Base-by-base conservation (phyloP, 1,140 invertebrate species). In the Drosophila melanica region DNA sequence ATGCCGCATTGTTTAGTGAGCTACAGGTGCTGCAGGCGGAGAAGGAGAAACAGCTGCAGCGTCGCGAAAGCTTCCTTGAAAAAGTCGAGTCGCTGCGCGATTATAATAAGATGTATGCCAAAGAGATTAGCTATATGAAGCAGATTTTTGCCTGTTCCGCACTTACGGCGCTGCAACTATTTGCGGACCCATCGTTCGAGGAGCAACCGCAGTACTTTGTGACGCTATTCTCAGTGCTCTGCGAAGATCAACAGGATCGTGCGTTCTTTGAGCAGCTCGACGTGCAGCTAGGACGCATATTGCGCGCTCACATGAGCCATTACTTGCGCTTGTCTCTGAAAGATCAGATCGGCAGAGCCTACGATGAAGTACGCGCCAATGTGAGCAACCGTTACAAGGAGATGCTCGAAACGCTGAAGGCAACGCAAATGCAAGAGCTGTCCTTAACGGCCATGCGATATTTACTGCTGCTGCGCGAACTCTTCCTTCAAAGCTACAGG, bases 111-210 rank as follows among this genome's bases (percentile, higher is more conserved):
- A 57, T 55, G 23, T 47, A 53, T 8, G 44, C 58, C 12, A 70
- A 72, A 18, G 63, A 89, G 20, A 44, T 67, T 0, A 37, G 20
- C 18, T 68, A 51, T 14, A 18, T 79, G 2, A 87, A 84, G 48
- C 47, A 74, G 16, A 58, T 75, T 2, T 75, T 89, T 8, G 48
- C 33, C 16, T 63, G 53, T 35, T 63, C 73, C 3, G 37, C 69
- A 0, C 30, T 71, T 2, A 69, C 53, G 3, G 51, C 77, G 0
- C 39, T 75, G 0, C 60, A 87, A n/a, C 16, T 60, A 3, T 53
- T 86, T 1, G 41, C n/a, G n/a, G 42, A 35, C 10, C 18, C 48
- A 2, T 9, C 30, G 9, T 12, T 39, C 2, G 20, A 18, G 1
- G 18, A 27, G 0, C 14, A 37, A 10, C 54, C 70, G 1, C 23